Evolutionary conservation across 2,113 vertebrate species (phyloP).

Genomic region (Phylloscopus trochilus): DNA sequence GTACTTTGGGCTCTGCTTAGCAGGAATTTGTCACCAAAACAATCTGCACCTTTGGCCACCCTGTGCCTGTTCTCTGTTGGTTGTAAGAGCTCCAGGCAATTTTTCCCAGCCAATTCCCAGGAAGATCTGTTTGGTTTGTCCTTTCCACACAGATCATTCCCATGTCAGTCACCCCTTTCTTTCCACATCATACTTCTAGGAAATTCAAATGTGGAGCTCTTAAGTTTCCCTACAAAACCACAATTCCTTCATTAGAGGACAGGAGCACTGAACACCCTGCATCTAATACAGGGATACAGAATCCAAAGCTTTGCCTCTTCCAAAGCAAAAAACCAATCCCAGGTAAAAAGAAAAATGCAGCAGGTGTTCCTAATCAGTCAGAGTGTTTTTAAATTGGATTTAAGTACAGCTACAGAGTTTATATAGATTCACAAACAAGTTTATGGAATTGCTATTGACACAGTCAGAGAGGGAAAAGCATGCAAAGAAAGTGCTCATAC

Average conservation of each 20-base stretch:
- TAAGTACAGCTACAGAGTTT: background rate
- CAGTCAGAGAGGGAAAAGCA: background rate
- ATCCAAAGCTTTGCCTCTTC: background rate
- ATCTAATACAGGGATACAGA: background rate
- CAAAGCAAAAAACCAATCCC: background rate
- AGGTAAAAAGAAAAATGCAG: background rate
- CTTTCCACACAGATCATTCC: background rate
- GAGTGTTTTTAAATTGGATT: background rate
- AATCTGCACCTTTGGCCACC: background rate
- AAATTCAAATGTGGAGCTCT: background rate
- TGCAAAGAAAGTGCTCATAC: background rate
- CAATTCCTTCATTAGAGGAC: background rate
- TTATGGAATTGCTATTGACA: background rate
- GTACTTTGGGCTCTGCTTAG: background rate
- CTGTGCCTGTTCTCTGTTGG: background rate
- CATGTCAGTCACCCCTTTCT: background rate
- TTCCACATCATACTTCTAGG: rapidly evolving
- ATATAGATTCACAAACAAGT: background rate
- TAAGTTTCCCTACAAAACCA: background rate
- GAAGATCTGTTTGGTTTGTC: background rate
- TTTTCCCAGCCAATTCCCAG: background rate
- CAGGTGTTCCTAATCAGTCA: background rate
- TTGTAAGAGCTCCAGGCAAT: background rate
- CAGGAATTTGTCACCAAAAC: background rate
- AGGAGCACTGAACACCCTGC: background rate